Evolutionary conservation across 2,113 vertebrate genomes (phyloP).

Genomic region (Dicrurus megarhynchus): DNA sequence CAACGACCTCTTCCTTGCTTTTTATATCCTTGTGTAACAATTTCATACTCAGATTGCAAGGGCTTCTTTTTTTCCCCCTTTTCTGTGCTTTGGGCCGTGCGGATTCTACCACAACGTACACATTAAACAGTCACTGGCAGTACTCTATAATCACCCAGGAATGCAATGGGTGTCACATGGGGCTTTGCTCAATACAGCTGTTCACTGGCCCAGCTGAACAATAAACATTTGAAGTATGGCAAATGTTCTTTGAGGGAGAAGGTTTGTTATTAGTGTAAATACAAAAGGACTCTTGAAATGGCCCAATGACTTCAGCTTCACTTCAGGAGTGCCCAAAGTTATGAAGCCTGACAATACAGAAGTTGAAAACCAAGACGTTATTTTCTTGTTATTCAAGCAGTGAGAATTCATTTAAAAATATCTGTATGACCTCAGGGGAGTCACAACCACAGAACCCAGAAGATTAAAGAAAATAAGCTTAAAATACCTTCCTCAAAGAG

Average conservation of each 20-base stretch:
- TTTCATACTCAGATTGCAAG: neutral
- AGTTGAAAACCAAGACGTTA: neutral
- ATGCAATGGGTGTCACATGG: conserved; percentile 33
- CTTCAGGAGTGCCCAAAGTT: neutral
- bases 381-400: conserved; percentile 37
- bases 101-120: neutral
- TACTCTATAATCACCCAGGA: conserved; percentile 38
- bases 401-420: conserved; percentile 51
- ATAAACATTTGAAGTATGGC: conserved; percentile 46
- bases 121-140: neutral
- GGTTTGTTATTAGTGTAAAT: conserved; percentile 51
- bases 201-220: conserved; percentile 27
- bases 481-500: conserved; percentile 54
- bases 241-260: conserved; percentile 36
- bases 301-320: neutral
- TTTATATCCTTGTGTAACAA: neutral
- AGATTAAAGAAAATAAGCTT: conserved; percentile 60
- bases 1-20: neutral
- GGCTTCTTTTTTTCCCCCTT: neutral
- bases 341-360: neutral
- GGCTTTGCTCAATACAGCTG: conserved; percentile 48
- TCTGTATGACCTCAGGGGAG: conserved; percentile 37
- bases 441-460: conserved; percentile 38
- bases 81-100: fast-evolving
- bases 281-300: neutral